A percentile compares a stretch with the other conserved stretches of the same genome.
These are phyloP conservation scores for Periophthalmodon schlosseri DNA, from an alignment of 2,113 vertebrate species.

Conservation along the genomic window DNA sequence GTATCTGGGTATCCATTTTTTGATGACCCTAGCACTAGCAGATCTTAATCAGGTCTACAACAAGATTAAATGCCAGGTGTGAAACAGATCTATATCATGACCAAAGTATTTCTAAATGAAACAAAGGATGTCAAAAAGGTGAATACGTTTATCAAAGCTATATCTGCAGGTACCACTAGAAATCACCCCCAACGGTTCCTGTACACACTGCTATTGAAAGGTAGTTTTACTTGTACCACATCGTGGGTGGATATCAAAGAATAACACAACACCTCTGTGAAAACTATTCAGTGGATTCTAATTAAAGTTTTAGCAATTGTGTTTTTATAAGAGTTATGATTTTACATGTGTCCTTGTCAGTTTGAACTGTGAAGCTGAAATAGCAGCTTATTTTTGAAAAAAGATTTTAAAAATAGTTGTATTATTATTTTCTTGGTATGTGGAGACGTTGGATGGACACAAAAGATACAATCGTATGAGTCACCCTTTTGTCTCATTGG, in stretches of 20 bases:
- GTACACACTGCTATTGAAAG: neutral
- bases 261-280: neutral
- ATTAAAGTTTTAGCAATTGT: neutral
- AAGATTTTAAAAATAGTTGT: neutral
- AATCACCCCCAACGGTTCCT: too few relatives aligned
- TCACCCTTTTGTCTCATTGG: slow-evolving; percentile 1
- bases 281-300: neutral
- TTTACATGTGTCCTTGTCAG: neutral
- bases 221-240: neutral
- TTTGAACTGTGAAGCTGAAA: neutral
- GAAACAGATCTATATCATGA: neutral
- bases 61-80: neutral
- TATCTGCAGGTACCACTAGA: neutral
- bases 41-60: neutral
- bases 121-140: neutral
- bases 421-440: neutral
- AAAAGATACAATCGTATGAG: slow-evolving; percentile 4
- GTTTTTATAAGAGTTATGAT: neutral
- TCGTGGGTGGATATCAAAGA: neutral
- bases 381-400: neutral
- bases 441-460: neutral
- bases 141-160: neutral
- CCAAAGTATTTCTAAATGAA: neutral
- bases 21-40: too few relatives aligned
- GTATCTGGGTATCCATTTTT: too few relatives aligned